Conservation (phyloP, 64 coral and sea anemone species). For the Pocillopora damicornis region DNA sequence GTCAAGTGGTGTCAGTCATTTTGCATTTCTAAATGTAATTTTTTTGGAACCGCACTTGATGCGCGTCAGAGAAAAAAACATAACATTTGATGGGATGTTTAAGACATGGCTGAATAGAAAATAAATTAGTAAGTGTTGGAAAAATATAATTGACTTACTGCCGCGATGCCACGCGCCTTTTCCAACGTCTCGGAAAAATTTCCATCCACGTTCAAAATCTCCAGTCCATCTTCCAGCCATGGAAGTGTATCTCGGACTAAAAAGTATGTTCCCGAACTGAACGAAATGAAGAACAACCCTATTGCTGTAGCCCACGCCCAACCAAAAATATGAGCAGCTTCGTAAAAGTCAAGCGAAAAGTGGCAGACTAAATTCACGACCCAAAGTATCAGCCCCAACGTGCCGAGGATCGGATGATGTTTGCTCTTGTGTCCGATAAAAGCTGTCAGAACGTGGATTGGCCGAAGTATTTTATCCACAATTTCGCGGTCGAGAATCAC, state of each 20-base stretch:
- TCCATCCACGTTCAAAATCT: slow-evolving; percentile 84
- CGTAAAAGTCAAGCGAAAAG: slow-evolving; percentile 93
- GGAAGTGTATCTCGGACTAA: slow-evolving; percentile 68
- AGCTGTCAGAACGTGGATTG: slow-evolving; percentile 46
- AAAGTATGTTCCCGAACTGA: slow-evolving; percentile 65
- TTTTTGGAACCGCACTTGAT: background rate
- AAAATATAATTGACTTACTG: slow-evolving; percentile 44
- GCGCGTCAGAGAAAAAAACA: background rate
- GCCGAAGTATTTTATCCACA: slow-evolving; percentile 23
- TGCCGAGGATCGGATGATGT: slow-evolving; percentile 32
- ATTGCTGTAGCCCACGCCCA: slow-evolving; percentile 91
- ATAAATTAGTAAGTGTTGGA: background rate
- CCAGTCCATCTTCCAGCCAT: slow-evolving; percentile 81
- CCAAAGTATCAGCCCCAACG: slow-evolving; percentile 51
- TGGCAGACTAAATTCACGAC: slow-evolving; percentile 68
- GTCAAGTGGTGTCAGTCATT: background rate
- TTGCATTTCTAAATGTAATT: slow-evolving; percentile 8
- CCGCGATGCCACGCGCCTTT: slow-evolving; percentile 46
- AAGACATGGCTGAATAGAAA: background rate
- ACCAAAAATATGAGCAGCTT: slow-evolving; percentile 83
- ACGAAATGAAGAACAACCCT: slow-evolving; percentile 79
- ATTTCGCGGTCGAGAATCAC: slow-evolving; percentile 25
- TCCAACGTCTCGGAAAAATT: slow-evolving; percentile 84
- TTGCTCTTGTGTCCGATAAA: slow-evolving; percentile 83
- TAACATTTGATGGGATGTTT: background rate